phyloP scores from a whole-genome alignment of 1,140 invertebrate genomes.

The Ostrea edulis region DNA sequence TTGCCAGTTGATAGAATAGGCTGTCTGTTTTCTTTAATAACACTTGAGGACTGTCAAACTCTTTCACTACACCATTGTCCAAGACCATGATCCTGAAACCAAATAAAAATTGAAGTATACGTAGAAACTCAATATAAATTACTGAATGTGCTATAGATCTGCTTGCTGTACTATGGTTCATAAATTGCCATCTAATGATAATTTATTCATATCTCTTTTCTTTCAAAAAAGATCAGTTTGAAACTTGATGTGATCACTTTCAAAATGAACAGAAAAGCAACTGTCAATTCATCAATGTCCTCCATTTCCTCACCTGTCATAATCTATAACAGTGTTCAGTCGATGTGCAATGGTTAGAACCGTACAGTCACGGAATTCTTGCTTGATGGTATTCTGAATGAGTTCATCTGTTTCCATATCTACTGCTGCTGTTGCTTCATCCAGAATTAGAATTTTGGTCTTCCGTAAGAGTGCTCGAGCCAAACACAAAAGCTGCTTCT shows the following conservation, averaged over 20 bases:
- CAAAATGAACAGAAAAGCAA: background rate
- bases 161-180: too few species aligned
- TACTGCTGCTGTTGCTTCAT: conserved; percentile 78
- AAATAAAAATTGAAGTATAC: background rate
- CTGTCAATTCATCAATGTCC: background rate
- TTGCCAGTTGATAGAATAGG: conserved; percentile 51
- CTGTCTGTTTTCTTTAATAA: conserved; percentile 81
- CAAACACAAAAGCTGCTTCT: conserved; percentile 81
- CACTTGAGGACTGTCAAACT: conserved; percentile 52
- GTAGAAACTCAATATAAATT: too few species aligned
- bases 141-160: too few species aligned
- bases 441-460: conserved; percentile 88
- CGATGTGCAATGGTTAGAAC: conserved; percentile 79
- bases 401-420: conserved; percentile 77
- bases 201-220: too few species aligned
- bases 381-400: conserved; percentile 77
- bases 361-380: conserved; percentile 74
- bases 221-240: too few species aligned
- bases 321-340: conserved; percentile 80
- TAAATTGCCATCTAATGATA: too few species aligned
- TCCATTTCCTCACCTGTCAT: conserved; percentile 57
- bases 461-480: conserved; percentile 80
- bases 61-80: conserved; percentile 53
- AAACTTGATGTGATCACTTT: too few species aligned
- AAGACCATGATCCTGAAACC: conserved; percentile 59